Base-by-base conservation (phyloP, 2,797 vertebrate genomes). In the Hydrolagus colliei region DNA sequence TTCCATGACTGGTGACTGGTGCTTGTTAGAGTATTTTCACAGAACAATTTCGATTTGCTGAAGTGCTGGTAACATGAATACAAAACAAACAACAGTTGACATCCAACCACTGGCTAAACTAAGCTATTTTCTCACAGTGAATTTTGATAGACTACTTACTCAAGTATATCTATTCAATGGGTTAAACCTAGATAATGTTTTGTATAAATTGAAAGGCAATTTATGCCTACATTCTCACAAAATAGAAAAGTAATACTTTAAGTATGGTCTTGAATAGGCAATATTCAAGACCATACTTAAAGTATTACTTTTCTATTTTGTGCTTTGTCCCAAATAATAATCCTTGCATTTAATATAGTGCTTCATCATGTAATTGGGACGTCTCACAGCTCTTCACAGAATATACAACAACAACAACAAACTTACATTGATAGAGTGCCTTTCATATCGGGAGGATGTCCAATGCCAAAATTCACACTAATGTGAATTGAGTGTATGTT, bases 111-210 rank as follows among this genome's bases (percentile, higher is more conserved):
- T 87, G 85, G 87, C 88, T 87, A 88, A 87, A 88, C 86, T 52
- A 88, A 73, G 85, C 86, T 87, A 86, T 88, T 91, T 91, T 91
- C 86, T 88, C 89, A 87, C 88, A 13, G 89, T 87, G 90, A 87
- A 90, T 88, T 88, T 90, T 94, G 93, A 94, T 94, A 91, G 92
- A 87, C 89, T 92, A 92, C 91, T 94, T 93, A 92, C 87, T 89
- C 88, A 92, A 92, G 89, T 89, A 80, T 86, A 89, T 93, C 89
- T 93, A 88, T 92, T 92, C 91, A 87, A 91, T 71, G 88, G 87
- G 87, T 91, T 92, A 91, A 91, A 92, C 86, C 88, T 89, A 90
- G 89, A 91, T 91, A 92, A 90, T 88, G 78, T 74, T 88, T 90
- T 89, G 78, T 89, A 41, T 74, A 16, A 52, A 52, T 52, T 52